Conservation (phyloP, 2,113 vertebrate species). For the Pteruthius melanotis region DNA sequence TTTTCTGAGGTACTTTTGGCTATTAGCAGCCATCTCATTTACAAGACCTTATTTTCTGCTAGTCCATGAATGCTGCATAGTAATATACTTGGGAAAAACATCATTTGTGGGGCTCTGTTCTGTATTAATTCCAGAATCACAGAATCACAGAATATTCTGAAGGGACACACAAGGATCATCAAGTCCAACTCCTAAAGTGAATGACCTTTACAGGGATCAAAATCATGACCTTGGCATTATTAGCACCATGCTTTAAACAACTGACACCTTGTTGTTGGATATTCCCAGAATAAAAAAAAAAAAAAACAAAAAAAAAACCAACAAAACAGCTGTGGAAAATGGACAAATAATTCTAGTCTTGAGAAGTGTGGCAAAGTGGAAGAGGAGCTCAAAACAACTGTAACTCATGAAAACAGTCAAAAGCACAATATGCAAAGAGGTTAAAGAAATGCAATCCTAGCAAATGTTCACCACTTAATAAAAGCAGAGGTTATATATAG, state of each 20-base stretch:
- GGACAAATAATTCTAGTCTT: not conserved
- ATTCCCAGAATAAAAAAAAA: not conserved
- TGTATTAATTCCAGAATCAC: not conserved
- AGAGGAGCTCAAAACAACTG: not conserved
- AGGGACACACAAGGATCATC: not conserved
- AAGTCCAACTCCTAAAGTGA: not conserved
- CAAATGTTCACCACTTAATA: not conserved
- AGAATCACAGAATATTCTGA: not conserved
- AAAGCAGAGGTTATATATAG: not conserved
- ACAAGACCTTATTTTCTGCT: not conserved
- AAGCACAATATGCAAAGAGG: not conserved
- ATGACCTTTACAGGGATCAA: fast-evolving
- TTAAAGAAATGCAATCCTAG: not conserved
- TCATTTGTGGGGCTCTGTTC: fast-evolving
- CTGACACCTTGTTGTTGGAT: not conserved
- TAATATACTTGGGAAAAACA: not conserved
- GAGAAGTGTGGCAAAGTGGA: not conserved
- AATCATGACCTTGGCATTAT: not conserved
- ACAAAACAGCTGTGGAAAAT: not conserved
- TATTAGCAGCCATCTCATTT: not conserved
- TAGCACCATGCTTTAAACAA: not conserved
- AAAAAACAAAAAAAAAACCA: too few species aligned
- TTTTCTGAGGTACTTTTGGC: not conserved
- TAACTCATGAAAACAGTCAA: not conserved
- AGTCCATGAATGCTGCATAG: not conserved